Evolutionary conservation across 1,140 invertebrate species (phyloP), one percentile per base, ranked within the genome.

Genomic region (Scaptomyza hsui): DNA sequence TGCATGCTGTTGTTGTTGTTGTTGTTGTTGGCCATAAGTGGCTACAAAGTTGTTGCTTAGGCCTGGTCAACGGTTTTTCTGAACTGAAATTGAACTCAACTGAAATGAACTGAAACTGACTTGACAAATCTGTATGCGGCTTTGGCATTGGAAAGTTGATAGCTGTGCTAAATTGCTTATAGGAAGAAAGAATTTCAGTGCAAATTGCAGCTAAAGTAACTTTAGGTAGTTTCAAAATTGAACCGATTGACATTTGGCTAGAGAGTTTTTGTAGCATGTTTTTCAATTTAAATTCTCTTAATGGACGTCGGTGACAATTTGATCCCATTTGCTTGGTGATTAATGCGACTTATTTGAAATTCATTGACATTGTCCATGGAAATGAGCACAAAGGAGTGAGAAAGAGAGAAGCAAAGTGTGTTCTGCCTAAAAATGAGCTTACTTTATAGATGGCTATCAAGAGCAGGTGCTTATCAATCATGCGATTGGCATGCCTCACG

Each of bases 1-100:
- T 85, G 81, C 81, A 86, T 75, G 69, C 69, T 35, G 59, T 70
- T 62, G 59, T 47, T 53, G 55, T n/a, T 55, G 49, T 13, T 47
- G 32, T 19, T 48, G 45, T 21, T 45, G 61, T 37, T 65, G 68
- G 67, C 42, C 62, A 71, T 65, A 65, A 56, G 53, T 26, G 61
- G 49, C 26, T 55, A 29, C 3, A 63, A 29, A 29, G 2, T 9
- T 29, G 9, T 55, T 70, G 51, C 41, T 44, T 26, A 19, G 18
- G 29, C 16, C 51, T 32, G 13, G 21, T 21, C 67, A 70, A 37
- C 51, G 49, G 42, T 64, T 64, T 24, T 24, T 29, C 49, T 37
- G 32, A n/a, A n/a, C 32, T 37, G 12, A 29, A 29, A 29, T 29
- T 29, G 26, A 29, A 6, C 48, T 24, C 24, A n/a, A 49, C 49